Evolutionary conservation across 2,113 vertebrate genomes (phyloP).

Genomic region (Gobiocypris rarus): DNA sequence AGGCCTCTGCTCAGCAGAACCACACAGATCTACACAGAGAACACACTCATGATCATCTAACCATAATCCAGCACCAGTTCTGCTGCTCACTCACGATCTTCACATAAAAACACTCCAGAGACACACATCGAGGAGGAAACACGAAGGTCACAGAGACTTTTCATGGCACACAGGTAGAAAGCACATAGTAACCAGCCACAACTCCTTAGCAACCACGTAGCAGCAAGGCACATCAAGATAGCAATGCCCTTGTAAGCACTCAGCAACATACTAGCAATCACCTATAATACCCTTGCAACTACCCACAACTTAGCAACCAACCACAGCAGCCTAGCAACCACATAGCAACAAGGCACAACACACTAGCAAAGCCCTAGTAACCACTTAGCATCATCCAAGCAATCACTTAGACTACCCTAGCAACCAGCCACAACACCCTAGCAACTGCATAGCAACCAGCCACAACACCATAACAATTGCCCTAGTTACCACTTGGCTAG

Average conservation of each 20-base stretch:
- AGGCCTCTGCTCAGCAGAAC: slow-evolving; percentile 75
- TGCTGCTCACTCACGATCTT: too few species aligned
- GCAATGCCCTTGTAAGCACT: too few species aligned
- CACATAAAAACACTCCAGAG: neutral
- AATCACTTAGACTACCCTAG: neutral
- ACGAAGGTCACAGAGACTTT: neutral
- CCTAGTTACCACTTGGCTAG: too few species aligned
- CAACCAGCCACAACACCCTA: neutral
- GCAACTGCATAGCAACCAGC: too few species aligned
- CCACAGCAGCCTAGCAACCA: neutral
- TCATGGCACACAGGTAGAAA: neutral
- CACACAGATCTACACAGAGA: slow-evolving; percentile 72
- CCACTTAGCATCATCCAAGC: too few species aligned
- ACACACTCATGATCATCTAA: neutral
- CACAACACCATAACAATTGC: too few species aligned
- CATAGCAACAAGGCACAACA: neutral
- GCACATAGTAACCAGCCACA: neutral
- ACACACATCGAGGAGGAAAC: neutral
- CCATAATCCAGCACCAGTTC: too few species aligned
- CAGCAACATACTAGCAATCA: too few species aligned
- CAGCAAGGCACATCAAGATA: neutral
- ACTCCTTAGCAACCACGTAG: neutral
- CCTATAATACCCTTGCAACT: too few species aligned
- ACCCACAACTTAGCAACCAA: neutral
- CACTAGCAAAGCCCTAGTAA: too few species aligned